Evolutionary conservation across 2,113 vertebrate genomes (phyloP).

Genomic region (Aramus guarauna): DNA sequence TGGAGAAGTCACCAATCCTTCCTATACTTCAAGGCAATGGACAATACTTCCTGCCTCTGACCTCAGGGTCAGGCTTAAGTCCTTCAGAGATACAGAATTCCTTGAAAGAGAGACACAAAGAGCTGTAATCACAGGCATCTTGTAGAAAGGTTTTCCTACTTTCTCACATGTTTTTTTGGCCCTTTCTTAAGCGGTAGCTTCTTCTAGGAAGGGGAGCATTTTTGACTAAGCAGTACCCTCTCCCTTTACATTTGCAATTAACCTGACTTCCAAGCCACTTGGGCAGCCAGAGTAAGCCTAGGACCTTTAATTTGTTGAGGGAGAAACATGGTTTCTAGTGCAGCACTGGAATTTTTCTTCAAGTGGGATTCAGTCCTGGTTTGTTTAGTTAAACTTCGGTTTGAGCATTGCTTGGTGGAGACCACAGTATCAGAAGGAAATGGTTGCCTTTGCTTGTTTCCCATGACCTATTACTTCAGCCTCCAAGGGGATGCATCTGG

Average conservation of each 20-base stretch:
- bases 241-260: neutral
- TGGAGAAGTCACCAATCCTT: neutral
- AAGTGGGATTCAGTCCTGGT: neutral
- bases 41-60: neutral
- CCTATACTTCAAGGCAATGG: neutral
- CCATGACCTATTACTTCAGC: slow-evolving; percentile 58
- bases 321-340: neutral
- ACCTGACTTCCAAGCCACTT: neutral
- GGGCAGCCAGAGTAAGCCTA: neutral
- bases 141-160: neutral
- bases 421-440: slow-evolving; percentile 43
- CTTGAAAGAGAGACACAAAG: neutral
- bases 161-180: neutral
- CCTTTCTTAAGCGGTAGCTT: neutral
- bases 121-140: neutral
- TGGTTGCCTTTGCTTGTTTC: slow-evolving; percentile 35
- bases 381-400: slow-evolving; percentile 20
- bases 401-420: neutral
- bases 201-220: neutral
- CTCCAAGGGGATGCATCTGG: slow-evolving; percentile 42
- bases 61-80: neutral
- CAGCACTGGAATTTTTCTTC: neutral
- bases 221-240: neutral
- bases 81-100: neutral
- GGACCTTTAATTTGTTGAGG: neutral